Percentiles rank a stretch among this genome's conserved stretches.
phyloP scores from a whole-genome alignment of 2,797 vertebrate species.

The Helicolenus hilgendorfi region DNA sequence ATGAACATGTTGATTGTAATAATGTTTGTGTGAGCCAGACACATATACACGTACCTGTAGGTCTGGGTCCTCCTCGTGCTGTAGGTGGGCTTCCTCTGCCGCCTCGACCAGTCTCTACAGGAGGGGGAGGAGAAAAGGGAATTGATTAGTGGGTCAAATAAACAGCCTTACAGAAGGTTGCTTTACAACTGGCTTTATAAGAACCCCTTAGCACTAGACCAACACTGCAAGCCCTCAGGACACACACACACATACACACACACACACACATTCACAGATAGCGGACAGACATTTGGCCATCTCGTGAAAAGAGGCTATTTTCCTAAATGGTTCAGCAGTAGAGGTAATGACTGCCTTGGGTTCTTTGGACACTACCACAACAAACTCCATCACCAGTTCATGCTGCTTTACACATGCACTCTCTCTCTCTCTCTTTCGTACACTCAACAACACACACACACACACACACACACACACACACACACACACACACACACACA shows the following conservation, averaged over 20 bases:
- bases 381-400: slow-evolving; percentile 65
- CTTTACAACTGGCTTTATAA: slow-evolving; percentile 32
- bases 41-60: slow-evolving; percentile 91
- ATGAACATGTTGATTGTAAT: background rate
- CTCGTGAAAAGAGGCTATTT: slow-evolving; percentile 73
- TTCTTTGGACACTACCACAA: slow-evolving; percentile 67
- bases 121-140: background rate
- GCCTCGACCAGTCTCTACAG: slow-evolving; percentile 96
- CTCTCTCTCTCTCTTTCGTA: slow-evolving; percentile 5
- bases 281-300: slow-evolving; percentile 56
- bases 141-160: slow-evolving; percentile 33
- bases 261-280: slow-evolving; percentile 27
- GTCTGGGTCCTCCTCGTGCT: slow-evolving; percentile 96
- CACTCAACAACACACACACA: slow-evolving; percentile 12
- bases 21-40: background rate
- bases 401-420: slow-evolving; percentile 44
- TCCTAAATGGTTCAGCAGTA: slow-evolving; percentile 77
- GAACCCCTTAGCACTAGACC: slow-evolving; percentile 27
- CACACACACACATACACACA: background rate
- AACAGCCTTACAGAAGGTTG: slow-evolving; percentile 18
- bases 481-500: slow-evolving; percentile 5
- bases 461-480: slow-evolving; percentile 7
- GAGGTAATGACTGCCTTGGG: slow-evolving; percentile 76
- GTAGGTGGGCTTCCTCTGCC: slow-evolving; percentile 97
- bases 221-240: slow-evolving; percentile 32